These are phyloP conservation scores for Ciconia stormi DNA, from an alignment of 2,113 vertebrate genomes.

Conservation along the genomic window DNA sequence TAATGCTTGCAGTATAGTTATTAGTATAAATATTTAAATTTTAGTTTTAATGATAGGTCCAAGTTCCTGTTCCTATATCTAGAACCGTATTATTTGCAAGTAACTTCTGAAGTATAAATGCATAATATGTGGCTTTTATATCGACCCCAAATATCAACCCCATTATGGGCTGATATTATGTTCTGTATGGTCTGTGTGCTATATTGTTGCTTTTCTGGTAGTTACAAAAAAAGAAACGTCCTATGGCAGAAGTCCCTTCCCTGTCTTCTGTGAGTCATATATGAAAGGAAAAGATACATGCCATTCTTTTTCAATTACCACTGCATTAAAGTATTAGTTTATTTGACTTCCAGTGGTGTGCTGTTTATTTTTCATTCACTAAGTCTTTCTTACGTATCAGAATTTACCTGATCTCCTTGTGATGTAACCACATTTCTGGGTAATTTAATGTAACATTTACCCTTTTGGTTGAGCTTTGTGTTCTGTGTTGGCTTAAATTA, in stretches of 20 bases:
- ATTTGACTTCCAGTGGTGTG: background rate
- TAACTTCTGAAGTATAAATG: background rate
- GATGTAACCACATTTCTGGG: background rate
- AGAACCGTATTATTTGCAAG: background rate
- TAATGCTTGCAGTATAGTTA: background rate
- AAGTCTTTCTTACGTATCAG: background rate
- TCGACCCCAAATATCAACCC: too few relatives aligned
- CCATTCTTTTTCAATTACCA: background rate
- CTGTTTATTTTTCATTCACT: background rate
- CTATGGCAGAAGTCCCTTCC: background rate
- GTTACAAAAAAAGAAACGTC: background rate
- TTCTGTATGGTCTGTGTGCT: background rate
- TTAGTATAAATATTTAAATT: background rate
- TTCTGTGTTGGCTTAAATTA: background rate
- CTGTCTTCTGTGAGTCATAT: background rate
- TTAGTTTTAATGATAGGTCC: background rate
- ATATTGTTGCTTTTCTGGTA: background rate
- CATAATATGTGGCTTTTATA: too few relatives aligned
- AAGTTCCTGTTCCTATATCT: background rate
- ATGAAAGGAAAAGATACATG: background rate
- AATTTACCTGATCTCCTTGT: background rate
- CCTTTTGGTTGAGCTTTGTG: background rate
- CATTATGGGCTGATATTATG: background rate
- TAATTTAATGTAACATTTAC: background rate
- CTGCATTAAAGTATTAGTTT: background rate